Base-by-base conservation (phyloP, 2,888 invertebrate genomes). In the Athalia circularis region DNA sequence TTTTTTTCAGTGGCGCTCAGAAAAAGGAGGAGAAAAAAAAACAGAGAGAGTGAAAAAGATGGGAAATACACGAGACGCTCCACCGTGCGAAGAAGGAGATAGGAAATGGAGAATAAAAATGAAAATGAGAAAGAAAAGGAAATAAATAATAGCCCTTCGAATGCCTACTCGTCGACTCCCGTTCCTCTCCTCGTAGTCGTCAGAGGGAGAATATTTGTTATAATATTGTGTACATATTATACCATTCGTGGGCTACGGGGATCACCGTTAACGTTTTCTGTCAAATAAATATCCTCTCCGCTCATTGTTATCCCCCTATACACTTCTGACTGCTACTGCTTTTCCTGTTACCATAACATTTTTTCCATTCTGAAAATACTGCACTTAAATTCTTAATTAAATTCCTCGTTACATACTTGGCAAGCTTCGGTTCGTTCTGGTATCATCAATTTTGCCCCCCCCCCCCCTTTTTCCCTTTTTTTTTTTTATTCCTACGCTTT, bases 381-480 rank as follows among this genome's bases (percentile, higher is more conserved):
- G 2, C 29, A 29, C 29, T 29, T 29, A 29, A 29, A 29, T 29
- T 29, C 29, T 29, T 29, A 29, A 29, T 29, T 29, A 29, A 29
- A 29, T 29, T 29, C 29, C 29, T 29, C 29, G 29, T 29, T 29
- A 29, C 29, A 29, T 29, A 29, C 29, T 29, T 29, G 29, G 29
- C 29, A 29, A 29, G 29, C 29, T 29, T 29, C 29, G 29, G 29
- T 29, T 29, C 29, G 29, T 29, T 29, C 29, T 29, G 29, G 29
- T 29, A 29, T 64, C 80, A 11, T 67, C 77, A 8, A 59, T 72
- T 59, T 78, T 15, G 54, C 65, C n/a, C n/a, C n/a, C n/a, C n/a
- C n/a, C n/a, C n/a, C n/a, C n/a, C n/a, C 61, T 15, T 6, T 75
- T 74, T 70, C 78, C 2, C 74, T 29, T 13, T 29, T 29, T 29